Evolutionary conservation across 2,888 invertebrate genomes (phyloP).

Genomic region (Acrobasis suavella): DNA sequence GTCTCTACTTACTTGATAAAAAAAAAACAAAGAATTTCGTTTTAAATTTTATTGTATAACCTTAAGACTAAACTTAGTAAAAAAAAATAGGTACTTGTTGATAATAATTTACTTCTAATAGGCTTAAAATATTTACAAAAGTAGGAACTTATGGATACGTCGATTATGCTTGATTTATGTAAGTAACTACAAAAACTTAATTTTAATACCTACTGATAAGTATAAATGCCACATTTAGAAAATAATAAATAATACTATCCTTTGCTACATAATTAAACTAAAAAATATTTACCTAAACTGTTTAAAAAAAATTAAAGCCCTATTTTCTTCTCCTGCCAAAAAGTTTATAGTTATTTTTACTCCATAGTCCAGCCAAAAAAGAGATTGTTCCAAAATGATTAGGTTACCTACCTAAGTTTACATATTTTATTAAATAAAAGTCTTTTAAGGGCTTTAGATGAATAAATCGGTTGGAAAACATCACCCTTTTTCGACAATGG

Average conservation of each 20-base stretch:
- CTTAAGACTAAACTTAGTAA: background rate
- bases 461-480: no score
- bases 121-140: background rate
- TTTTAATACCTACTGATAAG: background rate
- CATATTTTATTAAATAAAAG: no score
- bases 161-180: background rate
- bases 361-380: no score
- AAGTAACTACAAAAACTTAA: background rate
- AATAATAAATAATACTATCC: constrained; percentile 12
- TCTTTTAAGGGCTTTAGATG: no score
- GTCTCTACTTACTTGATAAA: no score
- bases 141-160: background rate
- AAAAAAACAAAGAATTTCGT: background rate
- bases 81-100: background rate
- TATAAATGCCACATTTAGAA: constrained; percentile 2
- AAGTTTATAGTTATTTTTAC: no score
- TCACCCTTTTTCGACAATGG: no score
- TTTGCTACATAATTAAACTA: background rate
- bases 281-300: no score
- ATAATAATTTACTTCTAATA: constrained; percentile 1
- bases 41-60: background rate
- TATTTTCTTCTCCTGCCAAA: no score
- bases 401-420: no score
- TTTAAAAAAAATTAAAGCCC: no score
- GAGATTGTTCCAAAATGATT: no score